Evolutionary conservation across 1,140 invertebrate species (phyloP), one percentile per base, ranked within the genome.

Genomic region (Nebria ingens): DNA sequence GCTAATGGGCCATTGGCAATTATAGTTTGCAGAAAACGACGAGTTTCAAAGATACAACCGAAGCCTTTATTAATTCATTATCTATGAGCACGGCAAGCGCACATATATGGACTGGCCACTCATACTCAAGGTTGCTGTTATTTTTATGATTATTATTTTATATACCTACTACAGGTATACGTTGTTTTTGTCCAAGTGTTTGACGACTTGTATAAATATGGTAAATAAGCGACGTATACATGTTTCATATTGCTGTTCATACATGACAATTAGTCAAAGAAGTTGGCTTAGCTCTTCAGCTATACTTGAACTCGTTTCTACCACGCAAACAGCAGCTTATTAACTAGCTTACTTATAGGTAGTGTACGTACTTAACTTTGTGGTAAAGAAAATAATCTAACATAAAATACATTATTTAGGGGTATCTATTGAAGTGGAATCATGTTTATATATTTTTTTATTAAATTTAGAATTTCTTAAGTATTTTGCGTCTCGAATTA

Each of bases 191-290:
- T 29, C 13, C 3, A 3, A 12, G 6, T 45, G 40, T 45, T 45
- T 45, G 40, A 45, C 40, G 40, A 45, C 40, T 45, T 45, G 40
- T 45, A 45, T 45, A 45, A 45, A 45, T 45, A 45, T 45, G 40
- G 40, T 45, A 45, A 45, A 45, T 45, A 45, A 45, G 6, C 15
- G 4, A 17, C 15, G 40, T 45, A 13, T 29, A 45, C 40, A 45
- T 45, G 40, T 45, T 45, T 45, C 40, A 45, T 34, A 34, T 34
- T n/a, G 6, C 25, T 34, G 25, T 34, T 34, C n/a, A 6, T 45
- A 45, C 40, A 45, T 17, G 40, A 45, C 40, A 45, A 45, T 45
- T 45, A 45, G 40, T 45, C 6, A 34, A 34, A n/a, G 25, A 34
- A 34, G 25, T 34, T n/a, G n/a, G 25, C n/a, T n/a, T n/a, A n/a